These are phyloP conservation scores for Rhynchotus rufescens DNA, from an alignment of 2,797 vertebrate genomes.

Conservation along the genomic window DNA sequence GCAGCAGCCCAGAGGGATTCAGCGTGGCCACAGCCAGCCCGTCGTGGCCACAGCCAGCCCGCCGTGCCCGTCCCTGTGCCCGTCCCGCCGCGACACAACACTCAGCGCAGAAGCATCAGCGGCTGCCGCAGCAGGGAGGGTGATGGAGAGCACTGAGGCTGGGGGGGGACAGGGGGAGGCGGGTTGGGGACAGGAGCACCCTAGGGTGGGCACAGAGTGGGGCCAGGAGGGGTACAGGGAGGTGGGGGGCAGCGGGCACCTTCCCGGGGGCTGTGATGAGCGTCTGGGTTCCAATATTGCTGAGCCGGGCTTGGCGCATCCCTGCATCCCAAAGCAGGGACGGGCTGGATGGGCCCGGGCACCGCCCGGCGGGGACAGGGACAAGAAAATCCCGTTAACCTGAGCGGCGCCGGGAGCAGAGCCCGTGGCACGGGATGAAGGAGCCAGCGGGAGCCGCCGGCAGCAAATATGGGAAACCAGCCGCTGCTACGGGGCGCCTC, in stretches of 20 bases:
- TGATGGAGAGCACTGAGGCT: background rate
- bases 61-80: no score
- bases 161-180: background rate
- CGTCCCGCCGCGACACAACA: background rate
- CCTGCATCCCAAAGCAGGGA: background rate
- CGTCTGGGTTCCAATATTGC: background rate
- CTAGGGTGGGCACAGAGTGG: background rate
- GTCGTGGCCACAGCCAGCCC: no score
- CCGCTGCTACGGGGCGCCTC: background rate
- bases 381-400: background rate
- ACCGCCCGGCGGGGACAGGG: background rate
- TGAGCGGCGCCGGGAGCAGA: no score
- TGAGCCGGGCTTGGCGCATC: background rate
- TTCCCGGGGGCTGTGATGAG: background rate
- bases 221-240: background rate
- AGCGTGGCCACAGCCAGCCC: no score
- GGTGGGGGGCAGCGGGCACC: background rate
- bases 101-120: constrained; percentile 48
- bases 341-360: background rate
- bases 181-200: background rate
- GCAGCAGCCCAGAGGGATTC: background rate
- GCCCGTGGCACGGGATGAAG: background rate
- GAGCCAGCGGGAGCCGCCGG: background rate
- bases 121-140: background rate
- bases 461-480: background rate